These are phyloP conservation scores for Aporophyla lueneburgensis DNA, from an alignment of 2,888 invertebrate genomes.

Conservation along the genomic window DNA sequence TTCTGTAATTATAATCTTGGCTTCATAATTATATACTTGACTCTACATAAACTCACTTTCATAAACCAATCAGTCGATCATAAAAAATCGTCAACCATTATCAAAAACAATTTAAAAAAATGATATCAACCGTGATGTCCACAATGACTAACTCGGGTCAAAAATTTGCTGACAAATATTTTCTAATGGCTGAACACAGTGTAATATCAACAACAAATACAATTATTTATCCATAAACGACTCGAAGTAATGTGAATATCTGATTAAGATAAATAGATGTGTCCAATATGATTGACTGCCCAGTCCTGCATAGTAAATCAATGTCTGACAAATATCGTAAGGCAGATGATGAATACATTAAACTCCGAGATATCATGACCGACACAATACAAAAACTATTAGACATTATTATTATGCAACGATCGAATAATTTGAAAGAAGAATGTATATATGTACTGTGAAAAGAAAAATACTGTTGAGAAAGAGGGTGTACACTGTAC, in stretches of 20 bases:
- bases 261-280: constrained; percentile 55
- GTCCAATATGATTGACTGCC: constrained; percentile 52
- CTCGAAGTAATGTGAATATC: constrained; percentile 35
- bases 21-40: background rate
- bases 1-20: too few relatives aligned
- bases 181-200: constrained; percentile 8
- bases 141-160: background rate
- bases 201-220: constrained; percentile 26
- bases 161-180: constrained; percentile 1
- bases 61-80: too few relatives aligned
- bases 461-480: too few relatives aligned
- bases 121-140: background rate
- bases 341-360: constrained; percentile 57
- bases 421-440: background rate
- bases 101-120: too few relatives aligned
- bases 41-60: too few relatives aligned
- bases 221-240: constrained; percentile 30
- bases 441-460: background rate
- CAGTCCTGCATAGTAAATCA: constrained; percentile 49
- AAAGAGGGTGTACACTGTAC: too few relatives aligned
- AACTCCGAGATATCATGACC: constrained; percentile 27
- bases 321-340: constrained; percentile 53
- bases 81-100: too few relatives aligned
- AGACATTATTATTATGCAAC: constrained; percentile 17
- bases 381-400: constrained; percentile 48